Base-by-base conservation (phyloP, 2,113 vertebrate species). In the Melanotaenia duboulayi region DNA sequence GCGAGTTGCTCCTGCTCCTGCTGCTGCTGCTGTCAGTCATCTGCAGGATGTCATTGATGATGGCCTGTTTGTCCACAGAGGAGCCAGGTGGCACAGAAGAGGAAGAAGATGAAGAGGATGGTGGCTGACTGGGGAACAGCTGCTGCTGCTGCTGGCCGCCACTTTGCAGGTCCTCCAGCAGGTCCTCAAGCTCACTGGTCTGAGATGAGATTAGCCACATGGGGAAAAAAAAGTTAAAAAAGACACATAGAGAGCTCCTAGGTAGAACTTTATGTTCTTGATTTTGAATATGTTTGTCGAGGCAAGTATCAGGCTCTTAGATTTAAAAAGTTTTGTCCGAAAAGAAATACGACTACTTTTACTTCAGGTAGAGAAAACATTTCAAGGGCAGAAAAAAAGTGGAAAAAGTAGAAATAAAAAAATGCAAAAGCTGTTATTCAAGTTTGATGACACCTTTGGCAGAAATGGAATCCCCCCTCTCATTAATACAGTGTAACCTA, bases 41-140 rank as follows among this genome's bases (percentile, higher is more conserved):
- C 89, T 98, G 96, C 93, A 99, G 96, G 92, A 98, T 96, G 94
- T 98, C 96, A 84, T 96, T 95, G 93, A 98, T 96, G 94, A 97
- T 96, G 92, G 95, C 95, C 94, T 98, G 97, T 88, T 98, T 99
- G 94, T 99, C 97, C 1, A 95, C 94, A 0, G 96, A 94, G 88
- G 94, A 94, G 4, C 35, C 56, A 11, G 82, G 65, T 1, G 48
- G 61, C 28, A 9, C 62, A 13, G 85, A 63, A 54, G 80, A 69
- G 13, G 83, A 78, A 10, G 89, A 78, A 7, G 87, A 67, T 83
- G 92, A 60, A 91, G 92, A 65, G 85, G 93, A 40, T 1, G 80
- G 48, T 2, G 80, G 71, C 37, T 82, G 87, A 40, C 25, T 67
- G 2, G 62, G 25, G 16, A 95, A 94, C 93, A 95, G 96, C 84